phyloP scores from a whole-genome alignment of 1,140 invertebrate species.

The Drosophila takahashii region DNA sequence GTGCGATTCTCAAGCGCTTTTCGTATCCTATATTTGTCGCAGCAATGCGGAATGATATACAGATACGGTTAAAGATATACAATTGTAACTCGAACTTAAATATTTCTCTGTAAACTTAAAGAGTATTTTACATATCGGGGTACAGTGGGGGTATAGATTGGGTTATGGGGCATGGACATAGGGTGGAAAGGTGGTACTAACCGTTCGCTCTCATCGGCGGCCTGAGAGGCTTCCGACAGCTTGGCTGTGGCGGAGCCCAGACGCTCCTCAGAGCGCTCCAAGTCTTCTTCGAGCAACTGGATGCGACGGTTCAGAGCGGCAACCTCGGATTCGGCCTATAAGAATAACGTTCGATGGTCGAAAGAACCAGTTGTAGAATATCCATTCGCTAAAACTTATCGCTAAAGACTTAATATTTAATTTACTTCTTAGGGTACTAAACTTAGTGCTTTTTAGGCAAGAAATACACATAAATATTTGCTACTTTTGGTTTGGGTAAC shows the following conservation, averaged over 20 bases:
- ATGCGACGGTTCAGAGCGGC: slow-evolving; percentile 99
- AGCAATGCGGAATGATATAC: slow-evolving; percentile 38
- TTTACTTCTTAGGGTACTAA: slow-evolving; percentile 36
- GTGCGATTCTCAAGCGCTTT: slow-evolving; percentile 99
- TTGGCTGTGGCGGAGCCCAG: slow-evolving; percentile 98
- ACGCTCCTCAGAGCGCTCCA: slow-evolving; percentile 99
- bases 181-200: slow-evolving; percentile 86
- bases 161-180: slow-evolving; percentile 7
- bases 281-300: slow-evolving; percentile 98
- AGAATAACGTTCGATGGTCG: slow-evolving; percentile 63
- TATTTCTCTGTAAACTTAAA: slow-evolving; percentile 64
- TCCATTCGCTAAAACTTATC: slow-evolving; percentile 12
- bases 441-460: slow-evolving; percentile 25
- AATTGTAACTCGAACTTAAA: slow-evolving; percentile 70
- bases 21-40: slow-evolving; percentile 92
- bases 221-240: slow-evolving; percentile 99
- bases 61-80: slow-evolving; percentile 36
- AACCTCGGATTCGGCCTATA: slow-evolving; percentile 98
- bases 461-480: slow-evolving; percentile 50
- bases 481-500: slow-evolving; percentile 20
- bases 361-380: slow-evolving; percentile 67
- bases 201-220: slow-evolving; percentile 99
- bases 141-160: slow-evolving; percentile 17
- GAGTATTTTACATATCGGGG: slow-evolving; percentile 33
- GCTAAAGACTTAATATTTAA: slow-evolving; percentile 28